Base-by-base conservation (phyloP, 2,113 vertebrate species). In the Malaclemys terrapin region DNA sequence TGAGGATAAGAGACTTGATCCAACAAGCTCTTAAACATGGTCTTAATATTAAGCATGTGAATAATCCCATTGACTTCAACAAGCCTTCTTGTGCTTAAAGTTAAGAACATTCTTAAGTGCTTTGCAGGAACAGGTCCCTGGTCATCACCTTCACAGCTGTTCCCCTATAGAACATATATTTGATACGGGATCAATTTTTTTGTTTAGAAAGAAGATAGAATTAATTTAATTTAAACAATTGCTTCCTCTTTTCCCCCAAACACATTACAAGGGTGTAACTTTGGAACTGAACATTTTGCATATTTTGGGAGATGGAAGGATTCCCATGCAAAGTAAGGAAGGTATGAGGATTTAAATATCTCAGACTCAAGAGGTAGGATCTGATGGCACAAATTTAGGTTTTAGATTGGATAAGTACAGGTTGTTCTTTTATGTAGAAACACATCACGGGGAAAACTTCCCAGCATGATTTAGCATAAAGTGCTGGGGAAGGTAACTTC, bases 301-400 rank as follows among this genome's bases (percentile, higher is more conserved):
- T 59, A 9, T 59, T 96, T 89, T 94, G 80, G 49, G 95, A 91
- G 17, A 20, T 83, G 84, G 83, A 88, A 62, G 49, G 56, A 57
- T 81, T 94, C 80, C 5, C 17, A 10, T 89, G 2, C 84, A 90
- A 91, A 93, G 82, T 89, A 89, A 91, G 38, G 22, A 83, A 87
- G 53, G 31, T 24, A 53, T 24, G 22, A 85, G 89, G 22, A 88
- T 93, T 89, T 90, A 94, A 93, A 90, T 85, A 17, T 2, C 2
- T 92, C 45, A 47, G 24, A 84, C 24, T 80, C 38, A 76, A 88
- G 35, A 52, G 69, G 86, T 84, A 87, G 10, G 16, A 81, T 89
- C 86, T 93, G n/a, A 5, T 87, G 47, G 10, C 17, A 6, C 6
- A 91, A 42, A 20, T 88, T 87, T 93, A 87, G 17, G 5, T 17